Evolutionary conservation across 2,113 vertebrate species (phyloP).

Genomic region (Centrocercus urophasianus): DNA sequence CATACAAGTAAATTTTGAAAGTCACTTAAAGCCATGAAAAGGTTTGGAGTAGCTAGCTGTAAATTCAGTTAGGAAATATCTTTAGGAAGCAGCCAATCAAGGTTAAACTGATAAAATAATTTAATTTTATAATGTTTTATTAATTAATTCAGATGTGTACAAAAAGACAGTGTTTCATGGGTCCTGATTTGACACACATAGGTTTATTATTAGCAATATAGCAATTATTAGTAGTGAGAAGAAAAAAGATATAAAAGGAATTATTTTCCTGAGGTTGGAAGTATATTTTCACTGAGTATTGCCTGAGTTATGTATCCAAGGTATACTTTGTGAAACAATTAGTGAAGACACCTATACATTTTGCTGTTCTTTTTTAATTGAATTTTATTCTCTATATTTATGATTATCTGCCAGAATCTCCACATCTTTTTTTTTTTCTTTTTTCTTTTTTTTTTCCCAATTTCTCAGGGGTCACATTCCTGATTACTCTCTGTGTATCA

Average conservation of each 20-base stretch:
- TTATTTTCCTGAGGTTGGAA: neutral
- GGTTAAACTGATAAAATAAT: neutral
- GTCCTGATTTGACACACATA: neutral
- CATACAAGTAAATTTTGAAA: conserved; percentile 1
- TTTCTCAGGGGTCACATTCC: neutral
- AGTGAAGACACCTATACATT: neutral
- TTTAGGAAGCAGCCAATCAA: neutral
- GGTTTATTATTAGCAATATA: neutral
- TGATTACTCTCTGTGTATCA: neutral
- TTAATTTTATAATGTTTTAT: neutral
- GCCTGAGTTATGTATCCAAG: neutral
- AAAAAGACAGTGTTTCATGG: neutral
- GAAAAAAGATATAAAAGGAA: neutral
- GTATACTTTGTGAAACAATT: neutral
- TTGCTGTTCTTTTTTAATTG: neutral
- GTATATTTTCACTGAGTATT: neutral
- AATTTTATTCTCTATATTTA: neutral
- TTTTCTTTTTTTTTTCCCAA: neutral
- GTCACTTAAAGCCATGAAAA: conserved; percentile 25
- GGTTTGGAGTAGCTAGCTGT: neutral
- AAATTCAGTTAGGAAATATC: conserved; percentile 19
- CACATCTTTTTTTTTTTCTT: neutral
- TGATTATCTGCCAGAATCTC: neutral
- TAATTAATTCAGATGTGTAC: conserved; percentile 6
- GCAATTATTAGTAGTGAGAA: neutral